Base-by-base conservation (phyloP, 2,888 invertebrate species). In the Ptychoptera albimana region DNA sequence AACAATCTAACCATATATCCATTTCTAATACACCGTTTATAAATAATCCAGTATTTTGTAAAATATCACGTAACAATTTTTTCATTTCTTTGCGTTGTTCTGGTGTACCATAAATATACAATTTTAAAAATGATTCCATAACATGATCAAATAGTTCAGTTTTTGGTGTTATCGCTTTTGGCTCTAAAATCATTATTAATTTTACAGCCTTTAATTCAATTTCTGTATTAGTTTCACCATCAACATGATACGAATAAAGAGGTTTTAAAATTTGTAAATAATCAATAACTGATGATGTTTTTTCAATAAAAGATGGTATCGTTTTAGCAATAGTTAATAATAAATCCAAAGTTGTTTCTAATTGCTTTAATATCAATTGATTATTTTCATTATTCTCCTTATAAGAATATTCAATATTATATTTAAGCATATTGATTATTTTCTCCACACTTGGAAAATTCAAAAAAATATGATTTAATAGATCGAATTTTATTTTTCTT, bases 11-110 rank as follows among this genome's bases (percentile, higher is more conserved):
- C 72, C 83, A 77, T 46, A 82, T 65, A 56, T 78, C 73, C 37
- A 82, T 73, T 63, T 85, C 82, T 45, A 60, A 50, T 12, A 71
- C 65, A 48, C 68, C 66, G 49, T 73, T 73, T 14, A 70, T 71
- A 57, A 84, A 84, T 50, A 81, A 67, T 6, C 70, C 69, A 0
- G 77, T 76, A 46, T 71, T 75, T 51, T 66, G 69, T 23, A 85
- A 71, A 46, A 84, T 69, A 41, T 63, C 66, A 39, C 62, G 61
- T 23, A 81, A 58, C 3, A 76, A 68, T 40, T 63, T 60, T 45
- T 72, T 74, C 4, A 74, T 70, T 58, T 74, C 73, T 1, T 63
- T 52, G 58, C 57, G 55, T 3, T 60, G 52, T 2, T 54, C 63
- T 30, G 56, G 57, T 1, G 66, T 61, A 23, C 60, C 57, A 37